Conservation (phyloP, 2,888 invertebrate species). For the Agrotis exclamationis region DNA sequence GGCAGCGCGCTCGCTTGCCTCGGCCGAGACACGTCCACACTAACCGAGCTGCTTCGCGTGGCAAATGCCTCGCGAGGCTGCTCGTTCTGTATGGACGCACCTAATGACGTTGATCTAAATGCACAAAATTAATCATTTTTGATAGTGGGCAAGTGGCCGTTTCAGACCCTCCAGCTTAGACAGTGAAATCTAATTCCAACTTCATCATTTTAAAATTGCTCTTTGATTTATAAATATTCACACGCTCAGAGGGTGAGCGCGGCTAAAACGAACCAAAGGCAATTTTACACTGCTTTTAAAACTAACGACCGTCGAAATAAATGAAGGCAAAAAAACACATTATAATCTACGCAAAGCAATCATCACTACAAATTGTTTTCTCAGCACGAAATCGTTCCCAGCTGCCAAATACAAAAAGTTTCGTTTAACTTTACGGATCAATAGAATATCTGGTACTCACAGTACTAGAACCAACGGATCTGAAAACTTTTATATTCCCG, state of each 20-base stretch:
- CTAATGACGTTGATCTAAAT: too few relatives aligned
- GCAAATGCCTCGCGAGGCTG: too few relatives aligned
- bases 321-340: conserved; percentile 32
- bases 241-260: background rate
- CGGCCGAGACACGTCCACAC: too few relatives aligned
- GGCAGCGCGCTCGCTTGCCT: too few relatives aligned
- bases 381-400: conserved; percentile 39
- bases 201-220: conserved; percentile 30
- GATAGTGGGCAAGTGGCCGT: too few relatives aligned
- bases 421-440: conserved; percentile 59
- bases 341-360: conserved; percentile 30
- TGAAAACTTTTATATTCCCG: conserved; percentile 55
- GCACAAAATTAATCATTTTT: too few relatives aligned
- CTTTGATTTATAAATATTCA: conserved; percentile 45
- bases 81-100: too few relatives aligned
- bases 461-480: conserved; percentile 56
- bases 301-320: conserved; percentile 18
- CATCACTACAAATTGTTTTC: conserved; percentile 45
- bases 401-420: conserved; percentile 67
- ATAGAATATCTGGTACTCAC: conserved; percentile 60
- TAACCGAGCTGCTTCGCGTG: too few relatives aligned
- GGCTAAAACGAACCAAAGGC: conserved; percentile 18
- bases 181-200: conserved; percentile 31
- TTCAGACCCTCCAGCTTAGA: background rate
- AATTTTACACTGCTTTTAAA: conserved; percentile 33